Conservation (phyloP, 1,140 invertebrate species). For the Teleogryllus occipitalis region DNA sequence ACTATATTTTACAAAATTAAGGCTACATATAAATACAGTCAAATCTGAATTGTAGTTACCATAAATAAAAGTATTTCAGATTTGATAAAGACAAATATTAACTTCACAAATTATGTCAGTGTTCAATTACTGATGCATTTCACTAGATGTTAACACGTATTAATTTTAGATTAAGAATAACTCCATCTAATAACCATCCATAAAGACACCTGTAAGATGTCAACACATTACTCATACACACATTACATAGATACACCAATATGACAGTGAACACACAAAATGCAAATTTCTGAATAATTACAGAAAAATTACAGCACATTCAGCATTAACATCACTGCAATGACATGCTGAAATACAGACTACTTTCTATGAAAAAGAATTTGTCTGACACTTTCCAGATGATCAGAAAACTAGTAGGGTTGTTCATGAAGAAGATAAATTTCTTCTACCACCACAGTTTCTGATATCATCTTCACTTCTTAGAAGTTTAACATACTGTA, state of each 20-base stretch:
- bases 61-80: neutral
- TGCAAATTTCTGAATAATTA: neutral
- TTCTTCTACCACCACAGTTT: too few species aligned
- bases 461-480: too few species aligned
- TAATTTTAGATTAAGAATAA: neutral
- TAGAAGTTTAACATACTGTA: too few species aligned
- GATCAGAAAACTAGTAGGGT: too few species aligned
- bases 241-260: neutral
- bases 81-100: neutral
- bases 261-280: neutral
- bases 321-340: neutral
- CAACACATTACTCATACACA: neutral
- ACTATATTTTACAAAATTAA: neutral
- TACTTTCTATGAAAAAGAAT: too few species aligned
- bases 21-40: neutral
- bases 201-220: neutral
- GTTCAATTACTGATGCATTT: neutral
- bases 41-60: neutral
- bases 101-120: neutral
- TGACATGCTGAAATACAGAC: too few species aligned
- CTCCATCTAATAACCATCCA: neutral
- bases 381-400: too few species aligned
- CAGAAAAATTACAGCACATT: neutral
- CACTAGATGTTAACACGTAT: neutral
- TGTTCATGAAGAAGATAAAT: too few species aligned